Conservation (phyloP, 35 echinoderm and acorn worm species). For the Hemicentrotus pulcherrimus region DNA sequence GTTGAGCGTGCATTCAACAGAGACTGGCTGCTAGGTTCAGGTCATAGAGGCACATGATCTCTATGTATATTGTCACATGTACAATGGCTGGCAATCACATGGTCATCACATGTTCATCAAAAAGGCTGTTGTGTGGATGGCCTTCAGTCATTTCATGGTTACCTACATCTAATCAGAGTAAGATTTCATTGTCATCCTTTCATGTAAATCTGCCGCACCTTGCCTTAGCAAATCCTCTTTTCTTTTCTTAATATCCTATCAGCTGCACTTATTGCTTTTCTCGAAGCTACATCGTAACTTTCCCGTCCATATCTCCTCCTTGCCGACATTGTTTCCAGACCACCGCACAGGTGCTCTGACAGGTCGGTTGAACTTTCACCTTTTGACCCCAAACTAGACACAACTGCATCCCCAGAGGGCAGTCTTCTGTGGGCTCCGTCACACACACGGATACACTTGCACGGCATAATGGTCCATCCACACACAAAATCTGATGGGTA, state of each 20-base stretch:
- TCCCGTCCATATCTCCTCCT: not conserved
- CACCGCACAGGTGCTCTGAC: not conserved
- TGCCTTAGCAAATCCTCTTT: not conserved
- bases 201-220: not conserved
- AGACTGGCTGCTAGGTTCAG: conserved; percentile 15
- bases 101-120: not conserved
- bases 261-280: not conserved
- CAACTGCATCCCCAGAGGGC: not conserved
- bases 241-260: not conserved
- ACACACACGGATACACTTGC: too few relatives aligned
- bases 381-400: not conserved
- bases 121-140: not conserved
- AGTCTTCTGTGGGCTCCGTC: not conserved
- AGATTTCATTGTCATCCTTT: not conserved
- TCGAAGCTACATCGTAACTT: not conserved
- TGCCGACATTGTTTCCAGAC: not conserved
- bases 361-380: not conserved
- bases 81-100: not conserved
- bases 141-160: not conserved
- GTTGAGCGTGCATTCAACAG: conserved; percentile 9
- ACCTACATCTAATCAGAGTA: too few relatives aligned
- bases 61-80: not conserved
- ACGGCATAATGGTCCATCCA: not conserved
- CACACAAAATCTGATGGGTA: not conserved
- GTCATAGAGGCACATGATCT: not conserved